A percentile compares a stretch with the other conserved stretches of the same genome.
These are phyloP conservation scores for Zoroaster sp. DNA, from an alignment of 53 echinoderm and acorn worm genomes.

Conservation along the genomic window DNA sequence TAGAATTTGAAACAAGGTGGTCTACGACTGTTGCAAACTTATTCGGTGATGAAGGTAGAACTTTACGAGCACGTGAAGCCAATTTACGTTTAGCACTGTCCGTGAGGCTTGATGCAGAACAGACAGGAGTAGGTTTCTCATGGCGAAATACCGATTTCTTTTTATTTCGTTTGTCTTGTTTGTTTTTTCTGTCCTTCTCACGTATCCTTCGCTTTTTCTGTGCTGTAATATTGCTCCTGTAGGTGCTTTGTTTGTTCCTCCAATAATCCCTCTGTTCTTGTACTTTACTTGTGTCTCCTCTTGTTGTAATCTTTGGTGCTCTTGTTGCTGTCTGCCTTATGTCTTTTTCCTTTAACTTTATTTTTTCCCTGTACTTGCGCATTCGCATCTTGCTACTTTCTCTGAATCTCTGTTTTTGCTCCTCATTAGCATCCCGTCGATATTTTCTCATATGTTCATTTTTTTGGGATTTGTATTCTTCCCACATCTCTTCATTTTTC, in stretches of 20 bases:
- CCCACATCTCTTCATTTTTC: background rate
- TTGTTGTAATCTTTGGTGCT: no score
- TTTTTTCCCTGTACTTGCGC: background rate
- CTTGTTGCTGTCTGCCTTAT: no score
- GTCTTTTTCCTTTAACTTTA: background rate
- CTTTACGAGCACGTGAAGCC: background rate
- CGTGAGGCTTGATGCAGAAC: background rate
- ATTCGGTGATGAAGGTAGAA: background rate
- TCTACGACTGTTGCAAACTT: background rate
- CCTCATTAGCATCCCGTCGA: background rate
- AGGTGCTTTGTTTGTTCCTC: background rate
- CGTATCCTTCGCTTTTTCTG: background rate
- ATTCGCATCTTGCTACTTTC: background rate
- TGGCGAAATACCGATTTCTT: background rate
- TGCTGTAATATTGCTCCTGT: background rate
- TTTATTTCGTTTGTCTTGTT: background rate
- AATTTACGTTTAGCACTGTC: background rate
- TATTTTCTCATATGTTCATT: background rate
- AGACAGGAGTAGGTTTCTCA: background rate
- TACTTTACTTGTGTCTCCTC: no score
- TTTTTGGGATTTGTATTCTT: background rate
- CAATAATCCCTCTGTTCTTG: background rate
- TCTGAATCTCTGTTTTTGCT: background rate
- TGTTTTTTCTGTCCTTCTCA: slow-evolving; percentile 1
- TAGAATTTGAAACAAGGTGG: background rate